Evolutionary conservation across 2,113 vertebrate genomes (phyloP).

Genomic region (Girardinichthys multiradiatus): DNA sequence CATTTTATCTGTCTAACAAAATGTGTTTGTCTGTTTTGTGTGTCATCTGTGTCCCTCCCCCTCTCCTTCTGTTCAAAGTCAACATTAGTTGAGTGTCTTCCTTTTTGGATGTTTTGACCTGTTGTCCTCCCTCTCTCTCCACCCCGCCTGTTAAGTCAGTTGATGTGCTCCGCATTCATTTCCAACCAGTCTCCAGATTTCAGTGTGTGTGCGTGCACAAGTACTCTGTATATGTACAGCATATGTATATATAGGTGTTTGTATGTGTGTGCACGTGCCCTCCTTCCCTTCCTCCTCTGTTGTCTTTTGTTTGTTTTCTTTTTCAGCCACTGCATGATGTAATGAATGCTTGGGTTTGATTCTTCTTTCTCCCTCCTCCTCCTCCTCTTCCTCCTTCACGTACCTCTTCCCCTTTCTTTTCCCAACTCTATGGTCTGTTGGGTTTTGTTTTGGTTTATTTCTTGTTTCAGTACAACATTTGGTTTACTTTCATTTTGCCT

Average conservation of each 20-base stretch:
- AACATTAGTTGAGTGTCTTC: conserved; percentile 82
- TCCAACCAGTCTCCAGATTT: conserved; percentile 69
- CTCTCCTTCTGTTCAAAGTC: conserved; percentile 78
- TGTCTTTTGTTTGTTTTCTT: conserved; percentile 74
- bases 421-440: conserved; percentile 56
- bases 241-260: conserved; percentile 61
- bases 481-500: conserved; percentile 74
- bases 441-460: conserved; percentile 63
- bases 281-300: conserved; percentile 62
- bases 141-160: conserved; percentile 67
- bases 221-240: conserved; percentile 16
- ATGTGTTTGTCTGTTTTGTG: conserved; percentile 75
- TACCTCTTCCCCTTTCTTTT: conserved; percentile 63
- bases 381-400: conserved; percentile 71
- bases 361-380: conserved; percentile 79
- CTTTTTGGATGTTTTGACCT: conserved; percentile 81
- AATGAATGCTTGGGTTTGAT: conserved; percentile 81
- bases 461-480: conserved; percentile 72
- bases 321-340: conserved; percentile 81
- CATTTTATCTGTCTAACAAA: conserved; percentile 80
- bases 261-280: conserved; percentile 67
- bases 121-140: conserved; percentile 72
- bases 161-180: conserved; percentile 71
- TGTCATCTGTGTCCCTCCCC: conserved; percentile 75
- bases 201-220: conserved; percentile 43